Conservation (phyloP, 2,113 vertebrate genomes). For the Gracilinanus agilis region DNA sequence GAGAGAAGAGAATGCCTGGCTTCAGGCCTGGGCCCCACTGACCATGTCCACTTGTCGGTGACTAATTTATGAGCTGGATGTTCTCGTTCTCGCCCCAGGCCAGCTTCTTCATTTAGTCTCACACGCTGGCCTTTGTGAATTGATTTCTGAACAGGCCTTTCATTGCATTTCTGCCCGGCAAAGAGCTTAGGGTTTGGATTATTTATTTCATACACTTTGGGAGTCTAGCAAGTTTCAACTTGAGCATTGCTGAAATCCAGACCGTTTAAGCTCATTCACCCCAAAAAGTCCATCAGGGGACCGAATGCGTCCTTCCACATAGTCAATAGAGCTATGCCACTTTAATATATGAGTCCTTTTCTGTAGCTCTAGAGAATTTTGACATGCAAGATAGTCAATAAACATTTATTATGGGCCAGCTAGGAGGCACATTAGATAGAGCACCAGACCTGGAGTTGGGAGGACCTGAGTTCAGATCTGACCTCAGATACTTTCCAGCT, state of each 20-base stretch:
- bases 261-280: neutral
- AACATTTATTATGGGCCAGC: no score
- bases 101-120: constrained; percentile 53
- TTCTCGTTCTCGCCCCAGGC: constrained; percentile 14
- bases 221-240: constrained; percentile 53
- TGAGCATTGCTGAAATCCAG: neutral
- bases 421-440: no score
- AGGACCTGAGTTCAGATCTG: no score
- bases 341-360: neutral
- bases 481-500: no score
- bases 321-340: neutral
- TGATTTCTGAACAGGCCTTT: constrained; percentile 62
- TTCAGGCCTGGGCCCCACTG: constrained; percentile 19
- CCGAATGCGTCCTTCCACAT: neutral
- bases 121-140: constrained; percentile 57
- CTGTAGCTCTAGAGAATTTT: neutral
- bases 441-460: no score
- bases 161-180: constrained; percentile 60
- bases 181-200: constrained; percentile 57
- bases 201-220: constrained; percentile 53
- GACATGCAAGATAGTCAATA: neutral
- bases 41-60: constrained; percentile 16
- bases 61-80: constrained; percentile 56
- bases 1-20: constrained; percentile 27
- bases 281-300: neutral